Evolutionary conservation across 2,797 vertebrate species (phyloP).

Genomic region (Phrynocephalus vlangalii): DNA sequence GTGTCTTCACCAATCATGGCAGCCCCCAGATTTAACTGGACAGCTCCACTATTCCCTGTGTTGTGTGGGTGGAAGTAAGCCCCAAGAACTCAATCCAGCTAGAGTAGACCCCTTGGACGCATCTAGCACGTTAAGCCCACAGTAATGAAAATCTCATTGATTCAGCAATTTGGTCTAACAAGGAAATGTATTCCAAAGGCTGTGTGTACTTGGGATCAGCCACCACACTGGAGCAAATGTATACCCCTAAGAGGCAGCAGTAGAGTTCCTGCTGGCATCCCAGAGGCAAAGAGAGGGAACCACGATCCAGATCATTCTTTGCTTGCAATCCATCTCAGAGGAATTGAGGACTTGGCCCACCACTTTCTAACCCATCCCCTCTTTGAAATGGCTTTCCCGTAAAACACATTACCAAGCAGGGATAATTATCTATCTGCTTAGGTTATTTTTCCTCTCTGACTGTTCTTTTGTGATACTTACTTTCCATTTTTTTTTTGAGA

Average conservation of each 20-base stretch:
- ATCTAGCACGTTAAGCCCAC: too few species aligned
- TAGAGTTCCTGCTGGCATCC: neutral
- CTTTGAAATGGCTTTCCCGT: neutral
- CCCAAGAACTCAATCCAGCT: neutral
- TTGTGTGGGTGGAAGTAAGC: neutral
- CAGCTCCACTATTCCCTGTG: neutral
- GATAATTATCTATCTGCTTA: neutral
- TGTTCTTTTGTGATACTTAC: neutral
- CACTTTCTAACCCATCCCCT: neutral
- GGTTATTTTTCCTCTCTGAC: neutral
- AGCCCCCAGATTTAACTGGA: neutral
- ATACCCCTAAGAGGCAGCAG: neutral
- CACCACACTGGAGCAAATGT: neutral
- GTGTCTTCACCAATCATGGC: conserved; percentile 24
- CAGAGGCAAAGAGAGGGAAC: neutral
- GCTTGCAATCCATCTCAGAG: neutral
- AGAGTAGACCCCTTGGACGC: too few species aligned
- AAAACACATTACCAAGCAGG: neutral
- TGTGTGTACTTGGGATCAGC: too few species aligned
- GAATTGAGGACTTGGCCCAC: neutral
- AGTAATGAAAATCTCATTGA: too few species aligned
- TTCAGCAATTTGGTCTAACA: too few species aligned
- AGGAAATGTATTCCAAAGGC: too few species aligned
- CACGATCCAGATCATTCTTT: neutral
- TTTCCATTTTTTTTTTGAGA: neutral